Percentiles rank a stretch among this genome's conserved stretches.
Evolutionary conservation across 2,797 vertebrate species (phyloP).

Genomic region (Zalophus californianus): DNA sequence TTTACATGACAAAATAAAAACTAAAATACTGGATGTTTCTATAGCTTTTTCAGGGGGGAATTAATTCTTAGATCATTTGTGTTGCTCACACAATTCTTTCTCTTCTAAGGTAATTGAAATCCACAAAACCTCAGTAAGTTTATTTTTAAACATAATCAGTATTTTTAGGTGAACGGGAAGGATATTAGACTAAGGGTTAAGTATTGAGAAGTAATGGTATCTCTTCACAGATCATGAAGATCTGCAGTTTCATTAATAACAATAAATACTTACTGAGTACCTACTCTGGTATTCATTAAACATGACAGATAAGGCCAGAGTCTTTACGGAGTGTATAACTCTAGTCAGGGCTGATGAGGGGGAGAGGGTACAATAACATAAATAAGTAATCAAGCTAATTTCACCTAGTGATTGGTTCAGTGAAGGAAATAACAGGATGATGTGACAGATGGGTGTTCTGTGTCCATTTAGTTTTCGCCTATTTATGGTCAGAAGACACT

Average conservation of each 20-base stretch:
- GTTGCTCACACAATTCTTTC: not conserved
- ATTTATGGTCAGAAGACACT: not conserved
- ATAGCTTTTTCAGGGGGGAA: not conserved
- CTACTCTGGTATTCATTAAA: not conserved
- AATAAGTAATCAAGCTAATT: not conserved
- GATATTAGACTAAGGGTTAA: not conserved
- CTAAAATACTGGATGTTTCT: not conserved
- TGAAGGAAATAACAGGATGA: not conserved
- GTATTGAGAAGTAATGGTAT: not conserved
- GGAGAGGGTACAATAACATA: not conserved
- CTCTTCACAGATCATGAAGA: not conserved
- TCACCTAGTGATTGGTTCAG: not conserved
- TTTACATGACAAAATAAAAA: not conserved
- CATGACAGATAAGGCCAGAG: not conserved
- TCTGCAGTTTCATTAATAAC: not conserved
- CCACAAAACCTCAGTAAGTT: not conserved
- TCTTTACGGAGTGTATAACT: not conserved
- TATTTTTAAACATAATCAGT: constrained; percentile 23
- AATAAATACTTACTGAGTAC: not conserved
- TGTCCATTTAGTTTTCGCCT: not conserved
- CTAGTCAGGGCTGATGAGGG: not conserved
- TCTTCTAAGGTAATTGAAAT: not conserved
- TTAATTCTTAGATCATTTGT: not conserved
- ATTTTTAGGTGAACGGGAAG: constrained; percentile 13
- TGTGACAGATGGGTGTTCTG: not conserved